Conservation (phyloP, 2,888 invertebrate species). For the Liopterus haemorrhoidalis region DNA sequence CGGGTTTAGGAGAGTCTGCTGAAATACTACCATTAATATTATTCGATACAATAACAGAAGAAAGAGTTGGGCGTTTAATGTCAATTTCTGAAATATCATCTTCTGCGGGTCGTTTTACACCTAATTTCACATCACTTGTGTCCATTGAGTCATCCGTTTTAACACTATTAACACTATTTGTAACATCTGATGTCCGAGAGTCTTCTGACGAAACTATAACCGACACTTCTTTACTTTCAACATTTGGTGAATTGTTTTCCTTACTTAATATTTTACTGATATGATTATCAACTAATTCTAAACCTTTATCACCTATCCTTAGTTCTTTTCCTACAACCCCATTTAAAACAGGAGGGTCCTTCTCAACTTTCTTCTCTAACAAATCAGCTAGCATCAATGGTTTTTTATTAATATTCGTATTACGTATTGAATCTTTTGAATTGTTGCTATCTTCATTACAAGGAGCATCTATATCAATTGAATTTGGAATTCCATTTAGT, state of each 20-base stretch:
- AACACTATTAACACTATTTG: constrained; percentile 16
- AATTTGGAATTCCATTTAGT: constrained; percentile 52
- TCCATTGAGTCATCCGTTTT: constrained; percentile 38
- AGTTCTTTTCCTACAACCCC: constrained; percentile 54
- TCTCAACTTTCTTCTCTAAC: constrained; percentile 69
- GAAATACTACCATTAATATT: constrained; percentile 38
- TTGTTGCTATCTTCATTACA: constrained; percentile 52
- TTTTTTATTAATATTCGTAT: constrained; percentile 51
- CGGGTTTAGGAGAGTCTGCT: constrained; percentile 48
- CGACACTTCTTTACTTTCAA: constrained; percentile 36
- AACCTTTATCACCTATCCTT: constrained; percentile 53
- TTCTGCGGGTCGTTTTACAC: constrained; percentile 41
- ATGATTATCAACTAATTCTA: constrained; percentile 57
- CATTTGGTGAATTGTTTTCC: constrained; percentile 33
- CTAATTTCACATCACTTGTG: constrained; percentile 41
- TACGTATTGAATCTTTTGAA: constrained; percentile 47
- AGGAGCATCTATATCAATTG: constrained; percentile 48
- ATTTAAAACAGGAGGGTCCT: constrained; percentile 53
- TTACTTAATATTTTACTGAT: constrained; percentile 49
- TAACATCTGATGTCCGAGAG: constrained; percentile 25
- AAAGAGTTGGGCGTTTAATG: constrained; percentile 42
- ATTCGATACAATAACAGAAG: constrained; percentile 39
- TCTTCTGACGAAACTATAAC: constrained; percentile 25
- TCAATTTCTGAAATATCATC: constrained; percentile 46
- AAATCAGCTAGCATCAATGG: constrained; percentile 72